A percentile compares a stretch with the other conserved stretches of the same genome.
Evolutionary conservation across 2,888 invertebrate species (phyloP).

Genomic region (Amiota minor): DNA sequence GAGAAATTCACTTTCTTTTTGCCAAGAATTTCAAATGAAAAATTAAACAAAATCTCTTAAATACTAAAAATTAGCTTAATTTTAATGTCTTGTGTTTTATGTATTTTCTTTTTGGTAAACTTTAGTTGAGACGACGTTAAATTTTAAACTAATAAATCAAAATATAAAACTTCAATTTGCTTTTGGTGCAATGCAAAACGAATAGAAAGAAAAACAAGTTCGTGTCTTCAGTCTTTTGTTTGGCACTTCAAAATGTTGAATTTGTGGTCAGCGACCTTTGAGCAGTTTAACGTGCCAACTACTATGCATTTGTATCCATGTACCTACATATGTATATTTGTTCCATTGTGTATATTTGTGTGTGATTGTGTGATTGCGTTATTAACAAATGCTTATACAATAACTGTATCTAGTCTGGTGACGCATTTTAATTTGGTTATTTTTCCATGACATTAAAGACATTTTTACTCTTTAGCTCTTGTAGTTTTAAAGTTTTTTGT

Average conservation of each 20-base stretch:
- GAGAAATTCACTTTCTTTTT: slow-evolving; percentile 65
- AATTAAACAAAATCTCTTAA: background rate
- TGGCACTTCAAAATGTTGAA: slow-evolving; percentile 12
- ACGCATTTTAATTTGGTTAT: slow-evolving; percentile 52
- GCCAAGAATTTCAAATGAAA: slow-evolving; percentile 51
- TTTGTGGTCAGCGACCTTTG: slow-evolving; percentile 50
- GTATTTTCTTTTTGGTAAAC: background rate
- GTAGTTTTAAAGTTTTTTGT: background rate
- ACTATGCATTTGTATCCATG: slow-evolving; percentile 27
- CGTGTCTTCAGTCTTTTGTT: slow-evolving; percentile 60
- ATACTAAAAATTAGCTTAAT: background rate
- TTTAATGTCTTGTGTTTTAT: background rate
- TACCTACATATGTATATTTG: background rate
- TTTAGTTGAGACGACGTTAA: background rate
- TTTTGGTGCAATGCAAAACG: background rate
- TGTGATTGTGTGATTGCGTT: slow-evolving; percentile 8
- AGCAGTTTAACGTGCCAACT: slow-evolving; percentile 19
- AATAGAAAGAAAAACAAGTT: slow-evolving; percentile 42
- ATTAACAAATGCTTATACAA: background rate
- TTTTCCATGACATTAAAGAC: slow-evolving; percentile 26
- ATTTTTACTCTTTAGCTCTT: slow-evolving; percentile 26
- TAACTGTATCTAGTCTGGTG: slow-evolving; percentile 31
- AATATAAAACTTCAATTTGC: background rate
- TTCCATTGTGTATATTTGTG: background rate
- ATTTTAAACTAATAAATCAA: background rate